Evolutionary conservation across 2,113 vertebrate species (phyloP).

Genomic region (Marcusenius ussheri): DNA sequence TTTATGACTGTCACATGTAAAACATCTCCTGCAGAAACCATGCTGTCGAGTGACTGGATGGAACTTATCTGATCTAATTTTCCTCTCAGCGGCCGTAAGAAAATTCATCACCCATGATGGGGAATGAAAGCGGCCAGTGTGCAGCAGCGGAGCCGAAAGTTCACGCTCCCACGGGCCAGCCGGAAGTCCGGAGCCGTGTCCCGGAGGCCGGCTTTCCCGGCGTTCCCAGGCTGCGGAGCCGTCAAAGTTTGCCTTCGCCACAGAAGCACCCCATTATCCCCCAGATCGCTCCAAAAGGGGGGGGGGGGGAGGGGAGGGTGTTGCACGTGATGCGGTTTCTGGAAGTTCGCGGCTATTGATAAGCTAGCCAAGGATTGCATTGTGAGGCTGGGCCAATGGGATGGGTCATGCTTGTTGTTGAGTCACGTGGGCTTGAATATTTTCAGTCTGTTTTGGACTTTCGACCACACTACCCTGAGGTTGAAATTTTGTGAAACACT

Average conservation of each 20-base stretch:
- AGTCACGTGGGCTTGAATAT: not conserved
- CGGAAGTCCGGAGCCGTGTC: conserved; percentile 29
- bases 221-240: conserved; percentile 14
- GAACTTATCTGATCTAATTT: conserved; percentile 65
- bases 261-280: conserved; percentile 29
- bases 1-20: conserved; percentile 56
- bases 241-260: conserved; percentile 28
- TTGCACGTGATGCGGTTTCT: not conserved
- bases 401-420: not conserved
- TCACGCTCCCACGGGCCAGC: conserved; percentile 48
- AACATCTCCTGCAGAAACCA: conserved; percentile 33
- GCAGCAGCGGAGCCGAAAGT: conserved; percentile 50
- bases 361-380: too few species aligned
- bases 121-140: conserved; percentile 60
- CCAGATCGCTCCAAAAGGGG: conserved; percentile 23
- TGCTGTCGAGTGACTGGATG: conserved; percentile 47
- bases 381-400: not conserved
- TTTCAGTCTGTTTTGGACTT: not conserved
- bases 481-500: not conserved
- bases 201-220: conserved; percentile 34
- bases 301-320: not conserved
- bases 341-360: not conserved
- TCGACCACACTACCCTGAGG: not conserved
- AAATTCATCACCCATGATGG: conserved; percentile 59
- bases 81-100: conserved; percentile 50